A percentile compares a stretch with the other conserved stretches of the same genome.
phyloP scores from a whole-genome alignment of 2,888 invertebrate genomes.

The Plebejus melissa region DNA sequence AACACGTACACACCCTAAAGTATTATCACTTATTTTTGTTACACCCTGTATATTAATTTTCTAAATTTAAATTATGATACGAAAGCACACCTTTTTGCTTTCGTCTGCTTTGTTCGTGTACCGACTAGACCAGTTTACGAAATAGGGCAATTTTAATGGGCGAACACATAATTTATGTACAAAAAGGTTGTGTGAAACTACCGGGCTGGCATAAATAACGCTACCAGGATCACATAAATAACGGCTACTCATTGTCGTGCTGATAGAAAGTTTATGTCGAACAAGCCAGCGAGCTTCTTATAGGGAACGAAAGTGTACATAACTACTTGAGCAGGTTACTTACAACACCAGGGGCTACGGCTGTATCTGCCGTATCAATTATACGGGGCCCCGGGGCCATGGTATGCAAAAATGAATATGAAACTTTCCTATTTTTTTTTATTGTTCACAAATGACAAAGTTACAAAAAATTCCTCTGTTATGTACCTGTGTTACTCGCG shows the following conservation, averaged over 20 bases:
- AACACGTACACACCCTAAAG: too few relatives aligned
- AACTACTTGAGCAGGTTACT: neutral
- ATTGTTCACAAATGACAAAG: too few relatives aligned
- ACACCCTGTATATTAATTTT: neutral
- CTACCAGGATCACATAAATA: neutral
- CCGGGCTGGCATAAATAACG: constrained; percentile 1
- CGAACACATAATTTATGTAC: neutral
- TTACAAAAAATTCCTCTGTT: too few relatives aligned
- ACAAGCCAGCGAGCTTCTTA: constrained; percentile 3
- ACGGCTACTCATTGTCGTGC: neutral
- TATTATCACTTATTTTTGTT: too few relatives aligned
- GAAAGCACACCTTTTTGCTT: neutral
- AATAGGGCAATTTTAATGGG: constrained; percentile 23
- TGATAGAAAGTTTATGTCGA: constrained; percentile 14
- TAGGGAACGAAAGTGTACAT: neutral
- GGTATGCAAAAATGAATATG: too few relatives aligned
- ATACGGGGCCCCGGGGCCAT: too few relatives aligned
- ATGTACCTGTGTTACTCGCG: too few relatives aligned
- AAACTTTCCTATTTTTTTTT: too few relatives aligned
- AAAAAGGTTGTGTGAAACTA: constrained; percentile 14
- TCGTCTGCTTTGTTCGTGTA: neutral
- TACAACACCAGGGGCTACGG: too few relatives aligned
- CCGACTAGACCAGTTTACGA: constrained; percentile 1
- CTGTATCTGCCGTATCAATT: too few relatives aligned
- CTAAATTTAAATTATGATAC: neutral